Percentiles rank a stretch among this genome's conserved stretches.
Conservation (phyloP, 2,797 vertebrate species). For the Botia almorhae region DNA sequence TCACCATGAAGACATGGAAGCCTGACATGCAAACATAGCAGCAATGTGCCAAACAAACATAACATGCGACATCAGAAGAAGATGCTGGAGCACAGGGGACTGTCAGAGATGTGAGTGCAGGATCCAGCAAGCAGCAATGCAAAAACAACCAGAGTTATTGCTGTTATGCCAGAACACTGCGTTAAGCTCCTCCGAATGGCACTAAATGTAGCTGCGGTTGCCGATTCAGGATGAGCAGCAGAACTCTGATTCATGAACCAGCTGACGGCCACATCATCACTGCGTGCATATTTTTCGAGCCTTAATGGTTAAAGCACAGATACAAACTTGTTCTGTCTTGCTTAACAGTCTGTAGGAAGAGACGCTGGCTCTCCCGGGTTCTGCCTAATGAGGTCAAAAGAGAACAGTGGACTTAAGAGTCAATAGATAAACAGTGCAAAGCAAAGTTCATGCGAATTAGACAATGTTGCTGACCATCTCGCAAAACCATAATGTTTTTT, state of each 20-base stretch:
- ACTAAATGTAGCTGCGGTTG: neutral
- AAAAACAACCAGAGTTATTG: neutral
- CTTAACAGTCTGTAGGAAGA: slow-evolving; percentile 13
- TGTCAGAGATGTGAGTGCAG: neutral
- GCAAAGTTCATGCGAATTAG: slow-evolving; percentile 4
- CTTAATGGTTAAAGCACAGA: slow-evolving; percentile 35
- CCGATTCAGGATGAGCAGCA: slow-evolving; percentile 32
- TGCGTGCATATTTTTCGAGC: slow-evolving; percentile 36
- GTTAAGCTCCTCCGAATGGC: slow-evolving; percentile 21
- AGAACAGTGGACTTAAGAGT: slow-evolving; percentile 21
- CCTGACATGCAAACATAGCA: slow-evolving; percentile 47
- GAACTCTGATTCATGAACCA: slow-evolving; percentile 43
- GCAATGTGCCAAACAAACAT: slow-evolving; percentile 40
- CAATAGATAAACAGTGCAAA: slow-evolving; percentile 27
- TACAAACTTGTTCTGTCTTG: slow-evolving; percentile 33
- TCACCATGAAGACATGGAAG: slow-evolving; percentile 31
- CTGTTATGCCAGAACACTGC: neutral
- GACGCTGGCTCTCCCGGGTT: slow-evolving; percentile 7
- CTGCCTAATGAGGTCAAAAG: slow-evolving; percentile 24
- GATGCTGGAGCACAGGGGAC: neutral
- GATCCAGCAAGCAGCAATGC: neutral
- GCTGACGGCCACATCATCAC: slow-evolving; percentile 52
- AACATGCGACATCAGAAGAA: slow-evolving; percentile 30
- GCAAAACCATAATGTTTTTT: neutral
- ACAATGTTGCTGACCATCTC: neutral